Conservation (phyloP, 2,888 invertebrate species). For the Yponomeuta evonymella region DNA sequence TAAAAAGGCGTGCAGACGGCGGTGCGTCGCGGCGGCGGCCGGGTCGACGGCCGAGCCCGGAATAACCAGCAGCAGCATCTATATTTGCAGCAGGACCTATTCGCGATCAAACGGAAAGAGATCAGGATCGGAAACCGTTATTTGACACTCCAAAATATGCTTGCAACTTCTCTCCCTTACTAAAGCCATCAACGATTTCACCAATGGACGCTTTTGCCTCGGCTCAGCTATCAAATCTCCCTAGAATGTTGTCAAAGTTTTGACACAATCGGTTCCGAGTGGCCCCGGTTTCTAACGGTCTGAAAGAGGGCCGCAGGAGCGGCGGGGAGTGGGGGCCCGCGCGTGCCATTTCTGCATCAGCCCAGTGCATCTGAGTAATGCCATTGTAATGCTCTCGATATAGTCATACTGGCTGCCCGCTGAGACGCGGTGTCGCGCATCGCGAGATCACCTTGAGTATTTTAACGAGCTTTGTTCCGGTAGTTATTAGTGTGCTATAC, state of each 20-base stretch:
- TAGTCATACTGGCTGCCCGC: slow-evolving; percentile 39
- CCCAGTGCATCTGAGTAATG: slow-evolving; percentile 76
- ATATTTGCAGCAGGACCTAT: slow-evolving; percentile 61
- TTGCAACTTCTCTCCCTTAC: background rate
- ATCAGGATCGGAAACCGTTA: background rate
- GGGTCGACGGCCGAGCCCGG: slow-evolving; percentile 74
- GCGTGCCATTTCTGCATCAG: slow-evolving; percentile 75
- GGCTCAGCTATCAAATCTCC: background rate
- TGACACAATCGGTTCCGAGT: background rate
- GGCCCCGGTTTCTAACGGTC: background rate
- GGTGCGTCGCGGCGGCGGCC: slow-evolving; percentile 73
- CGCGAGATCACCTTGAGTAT: slow-evolving; percentile 17
- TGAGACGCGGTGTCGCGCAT: slow-evolving; percentile 22
- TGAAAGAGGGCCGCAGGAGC: slow-evolving; percentile 35
- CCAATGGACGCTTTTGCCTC: background rate
- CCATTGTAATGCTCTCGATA: slow-evolving; percentile 73
- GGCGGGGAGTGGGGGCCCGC: slow-evolving; percentile 45
- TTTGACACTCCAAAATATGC: background rate
- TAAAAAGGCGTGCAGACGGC: slow-evolving; percentile 58
- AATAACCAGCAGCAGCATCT: slow-evolving; percentile 72
- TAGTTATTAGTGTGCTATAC: background rate
- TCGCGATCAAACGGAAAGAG: slow-evolving; percentile 14
- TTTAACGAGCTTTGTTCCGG: slow-evolving; percentile 2
- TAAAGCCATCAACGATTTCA: background rate
- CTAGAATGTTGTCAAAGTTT: background rate